Evolutionary conservation across 2,797 vertebrate genomes (phyloP).

Genomic region (Glyptemys insculpta): DNA sequence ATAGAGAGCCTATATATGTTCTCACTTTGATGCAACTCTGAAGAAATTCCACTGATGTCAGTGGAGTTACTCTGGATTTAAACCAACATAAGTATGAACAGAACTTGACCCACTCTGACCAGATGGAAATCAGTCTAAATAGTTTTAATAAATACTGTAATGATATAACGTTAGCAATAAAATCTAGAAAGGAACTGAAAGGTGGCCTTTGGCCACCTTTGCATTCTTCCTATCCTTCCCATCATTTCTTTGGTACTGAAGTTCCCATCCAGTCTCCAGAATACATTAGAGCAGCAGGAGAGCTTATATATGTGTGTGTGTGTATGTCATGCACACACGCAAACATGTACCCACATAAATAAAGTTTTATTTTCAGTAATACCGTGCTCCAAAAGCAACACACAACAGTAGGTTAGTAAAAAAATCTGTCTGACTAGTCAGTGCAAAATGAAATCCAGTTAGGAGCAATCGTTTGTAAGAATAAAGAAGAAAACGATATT

Average conservation of each 20-base stretch:
- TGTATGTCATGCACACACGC: background rate
- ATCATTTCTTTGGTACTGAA: background rate
- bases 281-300: rapidly evolving
- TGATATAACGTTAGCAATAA: background rate
- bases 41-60: background rate
- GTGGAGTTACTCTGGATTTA: background rate
- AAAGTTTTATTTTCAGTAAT: background rate
- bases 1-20: background rate
- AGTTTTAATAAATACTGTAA: background rate
- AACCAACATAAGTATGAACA: background rate
- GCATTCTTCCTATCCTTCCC: background rate
- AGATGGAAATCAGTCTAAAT: background rate
- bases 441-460: background rate
- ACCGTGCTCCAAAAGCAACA: background rate
- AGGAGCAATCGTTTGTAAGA: background rate
- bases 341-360: background rate
- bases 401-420: background rate
- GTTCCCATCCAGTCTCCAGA: background rate
- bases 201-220: background rate
- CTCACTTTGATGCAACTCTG: background rate
- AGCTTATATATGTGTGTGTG: background rate
- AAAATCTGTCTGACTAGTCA: background rate
- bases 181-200: background rate
- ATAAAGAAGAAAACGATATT: background rate
- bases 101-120: background rate